phyloP scores from a whole-genome alignment of 2,797 vertebrate genomes.

The Etheostoma nigrum region DNA sequence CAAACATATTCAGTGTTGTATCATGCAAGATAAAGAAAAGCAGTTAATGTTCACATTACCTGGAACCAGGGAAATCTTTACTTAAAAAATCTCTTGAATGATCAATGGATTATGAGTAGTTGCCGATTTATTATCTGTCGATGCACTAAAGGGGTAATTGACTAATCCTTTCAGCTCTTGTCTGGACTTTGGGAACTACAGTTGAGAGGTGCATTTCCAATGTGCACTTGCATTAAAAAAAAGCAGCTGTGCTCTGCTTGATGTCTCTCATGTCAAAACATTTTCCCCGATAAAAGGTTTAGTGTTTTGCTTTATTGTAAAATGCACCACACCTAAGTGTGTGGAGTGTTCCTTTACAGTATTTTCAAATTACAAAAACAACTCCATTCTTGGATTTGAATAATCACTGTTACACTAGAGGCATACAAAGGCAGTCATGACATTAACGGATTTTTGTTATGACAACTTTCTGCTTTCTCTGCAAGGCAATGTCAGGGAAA shows the following conservation, averaged over 20 bases:
- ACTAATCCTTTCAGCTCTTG: conserved; percentile 7
- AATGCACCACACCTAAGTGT: neutral
- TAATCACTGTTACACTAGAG: neutral
- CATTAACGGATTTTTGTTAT: neutral
- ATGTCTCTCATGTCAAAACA: neutral
- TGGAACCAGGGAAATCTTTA: neutral
- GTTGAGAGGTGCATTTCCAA: neutral
- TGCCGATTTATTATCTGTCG: neutral
- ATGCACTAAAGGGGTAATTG: neutral
- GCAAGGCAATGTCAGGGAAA: neutral
- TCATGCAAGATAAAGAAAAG: neutral
- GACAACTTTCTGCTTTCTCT: neutral
- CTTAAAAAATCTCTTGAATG: neutral
- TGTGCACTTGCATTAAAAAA: conserved; percentile 1
- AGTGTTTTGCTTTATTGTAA: neutral
- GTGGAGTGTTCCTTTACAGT: neutral
- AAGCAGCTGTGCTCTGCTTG: neutral
- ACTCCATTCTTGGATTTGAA: neutral
- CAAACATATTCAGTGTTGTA: neutral
- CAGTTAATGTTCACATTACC: neutral
- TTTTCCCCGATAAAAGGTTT: neutral
- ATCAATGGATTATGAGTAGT: neutral
- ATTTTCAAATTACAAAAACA: neutral
- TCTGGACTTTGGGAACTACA: conserved; percentile 2
- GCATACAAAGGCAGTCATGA: neutral